A percentile compares a stretch with the other conserved stretches of the same genome.
phyloP scores from a whole-genome alignment of 2,113 vertebrate species.

The Lates calcarifer region DNA sequence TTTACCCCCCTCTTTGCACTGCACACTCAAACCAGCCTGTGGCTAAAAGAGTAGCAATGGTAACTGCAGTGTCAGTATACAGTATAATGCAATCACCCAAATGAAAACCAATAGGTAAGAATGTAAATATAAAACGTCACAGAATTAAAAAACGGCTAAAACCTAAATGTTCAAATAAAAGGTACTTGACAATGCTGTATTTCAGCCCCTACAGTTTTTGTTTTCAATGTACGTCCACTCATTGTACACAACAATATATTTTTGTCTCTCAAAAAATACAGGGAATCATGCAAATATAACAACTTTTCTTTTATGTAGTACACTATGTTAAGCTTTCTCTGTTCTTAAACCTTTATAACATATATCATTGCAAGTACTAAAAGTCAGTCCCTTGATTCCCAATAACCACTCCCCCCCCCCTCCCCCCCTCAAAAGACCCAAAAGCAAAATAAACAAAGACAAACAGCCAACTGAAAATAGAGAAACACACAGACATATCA shows the following conservation, averaged over 20 bases:
- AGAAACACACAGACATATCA: slow-evolving; percentile 76
- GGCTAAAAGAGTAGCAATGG: slow-evolving; percentile 20
- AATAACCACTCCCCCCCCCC: neutral
- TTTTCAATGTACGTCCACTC: slow-evolving; percentile 81
- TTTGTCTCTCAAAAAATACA: slow-evolving; percentile 85
- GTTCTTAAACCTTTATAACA: slow-evolving; percentile 79
- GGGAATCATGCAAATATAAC: slow-evolving; percentile 89
- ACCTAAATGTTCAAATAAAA: slow-evolving; percentile 74
- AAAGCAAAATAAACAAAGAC: slow-evolving; percentile 61
- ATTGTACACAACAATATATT: slow-evolving; percentile 85
- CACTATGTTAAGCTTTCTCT: slow-evolving; percentile 78
- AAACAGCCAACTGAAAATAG: slow-evolving; percentile 67
- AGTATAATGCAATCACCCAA: slow-evolving; percentile 50
- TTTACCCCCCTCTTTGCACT: slow-evolving; percentile 35
- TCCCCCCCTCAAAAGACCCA: slow-evolving; percentile 2
- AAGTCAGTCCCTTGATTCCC: slow-evolving; percentile 53
- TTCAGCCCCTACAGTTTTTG: slow-evolving; percentile 78
- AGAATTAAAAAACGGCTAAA: slow-evolving; percentile 60
- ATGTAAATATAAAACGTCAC: slow-evolving; percentile 70
- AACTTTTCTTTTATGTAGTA: slow-evolving; percentile 81
- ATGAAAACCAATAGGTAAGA: slow-evolving; percentile 53
- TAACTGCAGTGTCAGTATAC: slow-evolving; percentile 31
- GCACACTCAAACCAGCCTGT: slow-evolving; percentile 12
- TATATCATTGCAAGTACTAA: slow-evolving; percentile 71
- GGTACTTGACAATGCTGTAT: slow-evolving; percentile 67